Evolutionary conservation across 2,113 vertebrate species (phyloP).

Genomic region (Glareola pratincola): DNA sequence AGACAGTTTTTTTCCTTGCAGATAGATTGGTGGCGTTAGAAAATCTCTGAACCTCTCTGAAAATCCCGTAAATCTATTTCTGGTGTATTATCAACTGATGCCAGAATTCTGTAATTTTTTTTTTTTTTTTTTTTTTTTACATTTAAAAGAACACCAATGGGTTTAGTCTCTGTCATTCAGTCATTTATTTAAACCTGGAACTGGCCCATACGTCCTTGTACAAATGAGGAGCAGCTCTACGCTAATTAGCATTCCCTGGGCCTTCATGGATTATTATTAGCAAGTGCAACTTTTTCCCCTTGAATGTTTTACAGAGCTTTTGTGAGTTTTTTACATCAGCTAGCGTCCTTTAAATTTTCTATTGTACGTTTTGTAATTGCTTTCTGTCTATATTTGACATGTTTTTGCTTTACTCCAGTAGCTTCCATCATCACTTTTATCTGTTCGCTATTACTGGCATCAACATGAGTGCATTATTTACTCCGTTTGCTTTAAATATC

Average conservation of each 20-base stretch:
- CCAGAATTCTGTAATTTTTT: neutral
- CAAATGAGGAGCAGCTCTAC: neutral
- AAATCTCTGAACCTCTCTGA: neutral
- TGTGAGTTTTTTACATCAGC: conserved; percentile 22
- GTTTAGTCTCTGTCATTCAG: neutral
- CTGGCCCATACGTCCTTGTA: neutral
- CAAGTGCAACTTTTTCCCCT: neutral
- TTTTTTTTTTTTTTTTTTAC: neutral
- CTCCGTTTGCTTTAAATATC: conserved; percentile 2
- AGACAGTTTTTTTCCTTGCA: neutral
- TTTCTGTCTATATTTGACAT: conserved; percentile 15
- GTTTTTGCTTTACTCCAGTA: conserved; percentile 37
- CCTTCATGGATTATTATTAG: conserved; percentile 27
- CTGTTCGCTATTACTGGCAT: neutral
- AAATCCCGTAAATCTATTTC: neutral
- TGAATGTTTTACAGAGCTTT: conserved; percentile 40
- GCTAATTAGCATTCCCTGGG: conserved; percentile 2
- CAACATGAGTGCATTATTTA: conserved; percentile 11
- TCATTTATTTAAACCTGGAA: neutral
- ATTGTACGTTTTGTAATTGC: conserved; percentile 49
- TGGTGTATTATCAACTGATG: neutral
- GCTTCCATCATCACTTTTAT: conserved; percentile 24
- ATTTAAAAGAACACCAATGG: neutral
- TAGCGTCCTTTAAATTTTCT: conserved; percentile 35
- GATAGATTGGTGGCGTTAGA: neutral